A percentile compares a stretch with the other conserved stretches of the same genome.
Conservation (phyloP, 2,888 invertebrate genomes). For the Tetranychus truncatus region DNA sequence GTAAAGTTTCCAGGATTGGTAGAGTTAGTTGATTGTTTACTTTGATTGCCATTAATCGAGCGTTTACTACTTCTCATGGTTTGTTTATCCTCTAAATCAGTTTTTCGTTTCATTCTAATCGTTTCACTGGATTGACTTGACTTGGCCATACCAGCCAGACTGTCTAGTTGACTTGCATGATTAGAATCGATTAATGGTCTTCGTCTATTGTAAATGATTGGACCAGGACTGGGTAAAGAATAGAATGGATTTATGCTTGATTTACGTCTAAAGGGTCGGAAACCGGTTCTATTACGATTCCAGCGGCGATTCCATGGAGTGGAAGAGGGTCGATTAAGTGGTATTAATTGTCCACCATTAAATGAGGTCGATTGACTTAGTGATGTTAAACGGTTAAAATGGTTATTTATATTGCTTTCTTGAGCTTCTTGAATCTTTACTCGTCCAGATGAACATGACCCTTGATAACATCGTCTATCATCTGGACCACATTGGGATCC, state of each 20-base stretch:
- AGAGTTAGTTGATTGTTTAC: background rate
- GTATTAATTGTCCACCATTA: background rate
- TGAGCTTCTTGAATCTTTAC: no score
- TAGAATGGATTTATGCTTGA: background rate
- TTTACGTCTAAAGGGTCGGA: background rate
- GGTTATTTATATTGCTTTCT: background rate
- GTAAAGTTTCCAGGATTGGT: background rate
- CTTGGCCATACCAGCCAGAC: background rate
- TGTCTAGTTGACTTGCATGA: background rate
- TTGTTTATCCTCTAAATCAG: no score
- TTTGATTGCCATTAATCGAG: no score
- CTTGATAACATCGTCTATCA: slow-evolving; percentile 4
- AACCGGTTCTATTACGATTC: background rate
- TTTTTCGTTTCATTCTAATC: no score
- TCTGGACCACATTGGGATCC: slow-evolving; percentile 25
- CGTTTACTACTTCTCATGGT: no score
- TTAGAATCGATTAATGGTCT: slow-evolving; percentile 8
- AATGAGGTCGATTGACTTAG: background rate
- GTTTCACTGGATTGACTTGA: no score
- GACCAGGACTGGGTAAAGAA: background rate
- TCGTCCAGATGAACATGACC: background rate
- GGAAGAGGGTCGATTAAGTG: background rate
- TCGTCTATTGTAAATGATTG: background rate
- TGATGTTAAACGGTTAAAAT: background rate
- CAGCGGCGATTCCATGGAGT: background rate